A percentile compares a stretch with the other conserved stretches of the same genome.
phyloP scores from a whole-genome alignment of 2,888 invertebrate genomes.

The Cryptus armator region DNA sequence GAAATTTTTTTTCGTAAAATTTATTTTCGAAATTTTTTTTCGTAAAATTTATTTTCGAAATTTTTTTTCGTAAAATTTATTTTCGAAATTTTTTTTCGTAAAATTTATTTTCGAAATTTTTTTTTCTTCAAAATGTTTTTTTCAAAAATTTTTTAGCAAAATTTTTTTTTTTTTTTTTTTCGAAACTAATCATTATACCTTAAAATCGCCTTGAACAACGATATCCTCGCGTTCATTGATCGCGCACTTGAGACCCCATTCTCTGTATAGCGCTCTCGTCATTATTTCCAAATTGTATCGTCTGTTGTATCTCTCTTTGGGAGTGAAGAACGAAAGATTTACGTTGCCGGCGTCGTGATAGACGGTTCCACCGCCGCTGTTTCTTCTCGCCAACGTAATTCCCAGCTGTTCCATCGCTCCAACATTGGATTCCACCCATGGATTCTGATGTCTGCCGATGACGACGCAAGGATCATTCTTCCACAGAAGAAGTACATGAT shows the following conservation, averaged over 20 bases:
- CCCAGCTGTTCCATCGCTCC: slow-evolving; percentile 88
- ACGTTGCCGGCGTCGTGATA: slow-evolving; percentile 98
- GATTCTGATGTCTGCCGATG: slow-evolving; percentile 98
- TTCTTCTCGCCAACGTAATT: slow-evolving; percentile 93
- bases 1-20: background rate
- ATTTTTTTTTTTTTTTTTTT: slow-evolving; percentile 2
- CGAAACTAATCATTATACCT: slow-evolving; percentile 86
- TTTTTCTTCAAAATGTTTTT: background rate
- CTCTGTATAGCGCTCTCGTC: slow-evolving; percentile 92
- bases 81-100: too few species aligned
- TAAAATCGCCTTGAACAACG: slow-evolving; percentile 91
- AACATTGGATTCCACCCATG: slow-evolving; percentile 96
- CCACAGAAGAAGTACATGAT: slow-evolving; percentile 96
- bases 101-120: too few species aligned
- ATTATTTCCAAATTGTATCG: slow-evolving; percentile 95
- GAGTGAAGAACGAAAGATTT: slow-evolving; percentile 96
- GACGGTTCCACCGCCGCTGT: slow-evolving; percentile 98
- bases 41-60: slow-evolving; percentile 1
- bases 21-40: too few species aligned
- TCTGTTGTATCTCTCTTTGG: slow-evolving; percentile 93
- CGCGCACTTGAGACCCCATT: slow-evolving; percentile 92
- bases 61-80: too few species aligned
- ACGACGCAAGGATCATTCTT: slow-evolving; percentile 97
- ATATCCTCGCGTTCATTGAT: slow-evolving; percentile 96
- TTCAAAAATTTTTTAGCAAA: background rate